Evolutionary conservation across 2,113 vertebrate genomes (phyloP), one percentile per base, ranked within the genome.

Genomic region (Gobiocypris rarus): DNA sequence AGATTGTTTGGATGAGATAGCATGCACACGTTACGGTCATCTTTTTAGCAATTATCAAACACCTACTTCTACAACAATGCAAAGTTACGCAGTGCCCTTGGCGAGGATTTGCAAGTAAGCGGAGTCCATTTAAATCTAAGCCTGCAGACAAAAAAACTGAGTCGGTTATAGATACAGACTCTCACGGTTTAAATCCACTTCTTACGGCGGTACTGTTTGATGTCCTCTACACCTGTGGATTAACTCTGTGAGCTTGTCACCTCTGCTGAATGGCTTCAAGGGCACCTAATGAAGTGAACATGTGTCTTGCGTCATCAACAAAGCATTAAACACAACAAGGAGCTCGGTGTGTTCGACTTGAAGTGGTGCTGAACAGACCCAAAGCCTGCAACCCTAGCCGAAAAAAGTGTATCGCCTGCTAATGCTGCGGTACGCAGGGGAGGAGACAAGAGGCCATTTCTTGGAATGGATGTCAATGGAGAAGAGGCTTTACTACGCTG

Each of bases 21-120:
- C n/a, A 52, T 13, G 7, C 24, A 71, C 59, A 61, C 45, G 81
- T 50, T 59, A 70, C 26, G 43, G 43, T 48, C 70, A 81, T 43
- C 75, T 75, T 69, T 63, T 81, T n/a, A 24, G 48, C 50, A 84
- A 75, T 75, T 75, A 82, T 70, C 83, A 81, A 69, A 84, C 71
- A 48, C 28, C 59, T 67, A 79, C 56, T 81, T 56, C 48, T 48
- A 59, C 38, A 56, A 56, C 71, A 81, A 78, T 43, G 45, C 48
- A 75, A 48, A 58, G 38, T 22, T 56, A 69, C 2, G 17, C 19
- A 43, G 38, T 52, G 85, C 82, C 83, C 17, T 76, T 26, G 70
- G 86, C 52, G 38, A 70, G 54, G 86, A 84, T 84, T 69, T 84
- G 61, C 45, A 45, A 70, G 61, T 11, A 70, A 87, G n/a, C 14